Percentiles rank a stretch among this genome's conserved stretches.
Conservation (phyloP, 2,797 vertebrate genomes). For the Spondyliosoma cantharus region DNA sequence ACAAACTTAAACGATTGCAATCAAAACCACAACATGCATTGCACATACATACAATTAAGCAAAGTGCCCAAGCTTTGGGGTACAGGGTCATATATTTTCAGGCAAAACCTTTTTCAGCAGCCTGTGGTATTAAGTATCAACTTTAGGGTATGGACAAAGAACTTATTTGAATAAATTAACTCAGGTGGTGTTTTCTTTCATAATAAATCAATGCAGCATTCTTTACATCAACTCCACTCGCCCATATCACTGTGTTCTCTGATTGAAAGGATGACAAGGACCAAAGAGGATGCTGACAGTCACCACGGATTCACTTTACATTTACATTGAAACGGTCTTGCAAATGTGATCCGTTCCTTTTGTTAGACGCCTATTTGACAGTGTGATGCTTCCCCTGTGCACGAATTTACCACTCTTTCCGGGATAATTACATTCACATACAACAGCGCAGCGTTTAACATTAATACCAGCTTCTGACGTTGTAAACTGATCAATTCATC, state of each 20-base stretch:
- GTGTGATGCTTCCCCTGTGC: not conserved
- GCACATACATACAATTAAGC: not conserved
- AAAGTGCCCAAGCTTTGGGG: not conserved
- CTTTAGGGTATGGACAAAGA: not conserved
- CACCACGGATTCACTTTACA: not conserved
- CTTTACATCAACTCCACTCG: not conserved
- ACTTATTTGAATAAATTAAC: not conserved
- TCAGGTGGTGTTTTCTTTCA: not conserved
- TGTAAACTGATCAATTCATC: not conserved
- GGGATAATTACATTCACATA: not conserved
- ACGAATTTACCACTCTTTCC: not conserved
- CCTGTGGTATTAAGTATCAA: not conserved
- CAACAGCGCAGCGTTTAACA: not conserved
- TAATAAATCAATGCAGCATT: not conserved
- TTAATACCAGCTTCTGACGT: constrained; percentile 9
- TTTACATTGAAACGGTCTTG: not conserved
- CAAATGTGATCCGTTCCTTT: not conserved
- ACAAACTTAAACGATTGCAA: not conserved
- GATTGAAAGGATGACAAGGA: constrained; percentile 1
- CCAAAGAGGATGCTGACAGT: not conserved
- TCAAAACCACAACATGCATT: not conserved
- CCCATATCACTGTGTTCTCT: not conserved
- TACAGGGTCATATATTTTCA: not conserved
- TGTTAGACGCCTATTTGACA: not conserved
- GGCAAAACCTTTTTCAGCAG: not conserved